Percentiles rank a stretch among this genome's conserved stretches.
Conservation (phyloP, 2,113 vertebrate genomes). For the Edolisoma coerulescens region DNA sequence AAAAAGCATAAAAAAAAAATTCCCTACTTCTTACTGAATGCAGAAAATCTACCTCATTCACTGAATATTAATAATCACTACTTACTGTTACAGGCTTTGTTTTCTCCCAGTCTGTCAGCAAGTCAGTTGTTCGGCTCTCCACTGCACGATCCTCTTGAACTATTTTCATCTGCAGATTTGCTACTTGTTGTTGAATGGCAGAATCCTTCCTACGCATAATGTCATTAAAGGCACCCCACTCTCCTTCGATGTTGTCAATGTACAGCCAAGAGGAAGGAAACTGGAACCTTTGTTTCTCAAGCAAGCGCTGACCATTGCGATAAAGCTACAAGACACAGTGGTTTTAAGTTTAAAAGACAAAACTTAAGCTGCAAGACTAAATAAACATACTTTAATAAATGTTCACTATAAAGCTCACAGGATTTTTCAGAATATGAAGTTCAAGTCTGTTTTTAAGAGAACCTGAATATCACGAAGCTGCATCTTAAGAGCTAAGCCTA, state of each 20-base stretch:
- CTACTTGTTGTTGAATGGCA: constrained; percentile 97
- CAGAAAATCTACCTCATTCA: not conserved
- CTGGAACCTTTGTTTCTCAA: constrained; percentile 98
- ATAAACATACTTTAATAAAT: not conserved
- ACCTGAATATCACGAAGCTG: not conserved
- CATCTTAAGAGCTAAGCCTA: not conserved
- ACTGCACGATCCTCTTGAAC: constrained; percentile 98
- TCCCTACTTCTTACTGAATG: not conserved
- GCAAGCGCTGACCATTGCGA: constrained; percentile 94
- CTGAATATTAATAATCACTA: not conserved
- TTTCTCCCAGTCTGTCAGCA: constrained; percentile 96
- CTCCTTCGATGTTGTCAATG: constrained; percentile 98
- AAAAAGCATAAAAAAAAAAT: not conserved
- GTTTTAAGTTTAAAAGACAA: not conserved
- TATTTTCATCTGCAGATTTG: constrained; percentile 98
- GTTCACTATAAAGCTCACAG: not conserved
- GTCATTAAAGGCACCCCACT: constrained; percentile 98
- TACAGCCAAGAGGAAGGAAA: constrained; percentile 98
- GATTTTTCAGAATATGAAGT: not conserved
- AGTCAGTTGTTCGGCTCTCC: constrained; percentile 91
- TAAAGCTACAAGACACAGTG: constrained; percentile 79
- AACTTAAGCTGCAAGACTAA: not conserved
- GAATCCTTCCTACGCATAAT: constrained; percentile 99
- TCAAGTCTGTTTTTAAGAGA: not conserved
- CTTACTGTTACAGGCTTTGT: constrained; percentile 95